Base-by-base conservation (phyloP, 2,113 vertebrate genomes). In the Macquaria australasica region DNA sequence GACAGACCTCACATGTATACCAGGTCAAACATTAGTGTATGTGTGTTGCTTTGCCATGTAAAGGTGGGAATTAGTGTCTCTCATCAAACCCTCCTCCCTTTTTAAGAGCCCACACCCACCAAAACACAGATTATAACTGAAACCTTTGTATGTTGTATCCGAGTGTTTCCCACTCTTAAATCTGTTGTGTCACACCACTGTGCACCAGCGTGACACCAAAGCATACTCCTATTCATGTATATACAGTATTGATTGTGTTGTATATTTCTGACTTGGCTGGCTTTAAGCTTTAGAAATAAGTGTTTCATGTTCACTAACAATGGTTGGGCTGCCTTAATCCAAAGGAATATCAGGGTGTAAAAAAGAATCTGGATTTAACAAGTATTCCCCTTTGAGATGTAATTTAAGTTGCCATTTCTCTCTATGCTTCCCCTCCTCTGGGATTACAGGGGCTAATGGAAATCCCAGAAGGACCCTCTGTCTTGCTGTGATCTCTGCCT, bases 381-480 rank as follows among this genome's bases (percentile, higher is more conserved):
- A 58, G 6, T 39, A 64, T 66, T 71, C 21, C 25, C 41, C 16
- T 56, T 48, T 12, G 20, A 73, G 18, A 23, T 59, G 28, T 63
- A 7, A 81, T 62, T 69, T 60, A 77, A 62, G 3, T 37, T 31
- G 5, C 15, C 2, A 45, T 64, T 78, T 77, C 58, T 68, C n/a
- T 78, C 15, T 0, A 25, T 25, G 68, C 11, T 25, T 64, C 11
- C 2, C n/a, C 68, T 63, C 59, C 56, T 31, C n/a, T 78, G 59
- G 55, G 37, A 83, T 59, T 77, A 45, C 5, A 75, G 23, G 0
- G 55, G 50, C 23, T 7, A 62, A 75, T 56, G 73, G 77, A 73
- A 80, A 73, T 89, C 20, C 73, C 81, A 76, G 34, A 73, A 12
- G 56, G 53, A 66, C 53, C 37, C 3, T 75, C 39, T 71, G 58